These are phyloP conservation scores for Dendrolimus punctatus DNA, from an alignment of 1,140 invertebrate genomes.

Conservation along the genomic window DNA sequence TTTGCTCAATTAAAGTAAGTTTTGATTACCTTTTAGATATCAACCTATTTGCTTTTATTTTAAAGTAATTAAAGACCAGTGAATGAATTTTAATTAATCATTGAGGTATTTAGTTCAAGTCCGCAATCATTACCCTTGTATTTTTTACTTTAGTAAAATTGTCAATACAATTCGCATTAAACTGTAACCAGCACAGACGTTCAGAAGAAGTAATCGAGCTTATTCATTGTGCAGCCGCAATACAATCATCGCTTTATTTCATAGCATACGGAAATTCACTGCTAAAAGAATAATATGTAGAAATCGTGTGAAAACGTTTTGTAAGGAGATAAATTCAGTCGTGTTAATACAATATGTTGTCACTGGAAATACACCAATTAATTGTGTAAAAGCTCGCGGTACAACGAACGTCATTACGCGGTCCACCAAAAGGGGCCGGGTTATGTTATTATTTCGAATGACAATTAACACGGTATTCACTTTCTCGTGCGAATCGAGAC, in stretches of 20 bases:
- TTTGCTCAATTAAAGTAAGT: too few species aligned
- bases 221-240: too few species aligned
- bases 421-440: slow-evolving; percentile 7
- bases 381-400: slow-evolving; percentile 13
- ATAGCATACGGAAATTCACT: slow-evolving; percentile 10
- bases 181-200: too few species aligned
- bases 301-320: slow-evolving; percentile 28
- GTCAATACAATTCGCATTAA: too few species aligned
- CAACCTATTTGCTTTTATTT: too few species aligned
- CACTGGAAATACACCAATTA: slow-evolving; percentile 16
- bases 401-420: slow-evolving; percentile 6
- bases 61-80: too few species aligned
- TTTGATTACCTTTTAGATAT: too few species aligned
- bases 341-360: slow-evolving; percentile 16
- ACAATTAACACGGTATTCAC: slow-evolving; percentile 23
- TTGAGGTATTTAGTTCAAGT: too few species aligned
- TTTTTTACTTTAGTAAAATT: too few species aligned
- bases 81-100: too few species aligned
- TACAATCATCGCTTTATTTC: not conserved
- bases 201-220: too few species aligned
- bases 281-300: slow-evolving; percentile 9
- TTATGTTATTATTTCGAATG: slow-evolving; percentile 18
- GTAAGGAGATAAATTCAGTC: slow-evolving; percentile 15
- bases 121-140: too few species aligned
- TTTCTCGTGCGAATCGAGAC: slow-evolving; percentile 27